Evolutionary conservation across 2,888 invertebrate genomes (phyloP).

Genomic region (Pandemis corylana): DNA sequence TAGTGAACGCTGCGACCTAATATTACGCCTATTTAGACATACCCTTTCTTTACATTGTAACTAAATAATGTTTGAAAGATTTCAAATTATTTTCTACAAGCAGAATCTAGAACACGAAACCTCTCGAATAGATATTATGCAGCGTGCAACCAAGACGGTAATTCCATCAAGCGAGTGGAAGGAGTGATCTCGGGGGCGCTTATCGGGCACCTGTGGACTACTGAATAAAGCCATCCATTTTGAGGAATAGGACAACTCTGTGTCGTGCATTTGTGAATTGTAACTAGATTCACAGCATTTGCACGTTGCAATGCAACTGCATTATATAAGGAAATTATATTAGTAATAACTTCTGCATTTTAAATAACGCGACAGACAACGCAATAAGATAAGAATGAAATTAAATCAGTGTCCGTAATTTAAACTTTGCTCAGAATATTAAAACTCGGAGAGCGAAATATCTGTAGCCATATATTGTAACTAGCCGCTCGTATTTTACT

Average conservation of each 20-base stretch:
- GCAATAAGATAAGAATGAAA: neutral
- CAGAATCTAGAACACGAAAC: constrained; percentile 21
- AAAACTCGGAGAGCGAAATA: constrained; percentile 25
- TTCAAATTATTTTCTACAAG: constrained; percentile 1
- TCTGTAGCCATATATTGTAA: constrained; percentile 33
- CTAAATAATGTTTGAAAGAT: neutral
- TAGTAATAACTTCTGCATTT: neutral
- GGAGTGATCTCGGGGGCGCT: constrained; percentile 62
- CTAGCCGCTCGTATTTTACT: constrained; percentile 41
- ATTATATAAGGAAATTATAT: neutral
- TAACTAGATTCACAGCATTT: constrained; percentile 28
- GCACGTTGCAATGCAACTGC: neutral
- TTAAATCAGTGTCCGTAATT: neutral
- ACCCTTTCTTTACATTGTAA: too few species aligned
- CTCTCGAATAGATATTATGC: constrained; percentile 58
- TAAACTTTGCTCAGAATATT: constrained; percentile 18
- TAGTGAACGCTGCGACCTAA: too few species aligned
- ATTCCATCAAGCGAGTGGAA: constrained; percentile 68
- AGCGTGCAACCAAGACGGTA: constrained; percentile 64
- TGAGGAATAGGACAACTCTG: constrained; percentile 56
- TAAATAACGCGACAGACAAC: neutral
- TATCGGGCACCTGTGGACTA: constrained; percentile 78
- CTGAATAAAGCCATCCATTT: constrained; percentile 72
- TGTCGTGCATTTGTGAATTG: constrained; percentile 37
- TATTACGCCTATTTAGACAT: too few species aligned